Conservation (phyloP, 2,888 invertebrate genomes). For the Hirtodrosophila alboralis region DNA sequence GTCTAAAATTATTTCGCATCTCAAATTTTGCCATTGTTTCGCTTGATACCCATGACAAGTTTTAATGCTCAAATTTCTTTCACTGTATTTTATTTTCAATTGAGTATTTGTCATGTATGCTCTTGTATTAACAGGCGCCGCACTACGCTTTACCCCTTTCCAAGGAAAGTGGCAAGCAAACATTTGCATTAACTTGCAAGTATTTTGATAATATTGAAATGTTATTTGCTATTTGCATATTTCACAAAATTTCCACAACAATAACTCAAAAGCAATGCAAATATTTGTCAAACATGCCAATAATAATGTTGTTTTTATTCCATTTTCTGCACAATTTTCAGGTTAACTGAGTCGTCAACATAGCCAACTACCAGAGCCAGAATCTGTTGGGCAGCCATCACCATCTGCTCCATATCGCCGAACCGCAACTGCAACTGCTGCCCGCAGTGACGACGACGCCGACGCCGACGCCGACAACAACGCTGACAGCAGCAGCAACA, state of each 20-base stretch:
- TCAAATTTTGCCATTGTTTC: constrained; percentile 4
- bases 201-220: constrained; percentile 54
- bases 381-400: constrained; percentile 79
- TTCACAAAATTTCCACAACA: constrained; percentile 19
- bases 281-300: constrained; percentile 36
- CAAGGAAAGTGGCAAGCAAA: constrained; percentile 31
- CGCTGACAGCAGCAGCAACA: constrained; percentile 18
- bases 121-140: constrained; percentile 56
- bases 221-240: constrained; percentile 66
- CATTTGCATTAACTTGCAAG: constrained; percentile 62
- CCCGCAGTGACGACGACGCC: constrained; percentile 67
- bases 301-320: neutral
- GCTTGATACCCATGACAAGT: constrained; percentile 7
- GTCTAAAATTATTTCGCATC: neutral
- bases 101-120: constrained; percentile 50
- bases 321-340: constrained; percentile 14
- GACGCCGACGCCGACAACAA: constrained; percentile 43
- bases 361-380: constrained; percentile 77
- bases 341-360: constrained; percentile 74
- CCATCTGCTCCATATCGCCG: constrained; percentile 76
- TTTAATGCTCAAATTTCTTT: constrained; percentile 19
- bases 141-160: neutral
- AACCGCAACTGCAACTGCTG: constrained; percentile 75
- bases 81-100: constrained; percentile 34
- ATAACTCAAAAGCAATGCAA: constrained; percentile 34